These are phyloP conservation scores for Ditula angustiorana DNA, from an alignment of 2,888 invertebrate genomes.

Conservation along the genomic window DNA sequence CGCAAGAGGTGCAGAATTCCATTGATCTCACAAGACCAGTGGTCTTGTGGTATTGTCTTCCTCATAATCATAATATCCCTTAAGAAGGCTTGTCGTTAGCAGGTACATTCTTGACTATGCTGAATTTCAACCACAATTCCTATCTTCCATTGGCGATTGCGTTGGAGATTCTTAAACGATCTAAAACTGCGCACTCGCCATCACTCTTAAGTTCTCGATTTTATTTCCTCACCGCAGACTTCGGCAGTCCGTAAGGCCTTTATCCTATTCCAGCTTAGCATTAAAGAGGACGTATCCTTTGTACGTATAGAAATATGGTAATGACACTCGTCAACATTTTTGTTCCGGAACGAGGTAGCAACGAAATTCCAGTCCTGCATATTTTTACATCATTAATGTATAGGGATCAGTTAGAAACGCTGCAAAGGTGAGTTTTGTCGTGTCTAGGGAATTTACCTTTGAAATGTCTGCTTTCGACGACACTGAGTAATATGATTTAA, in stretches of 20 bases:
- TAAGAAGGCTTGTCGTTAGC: no score
- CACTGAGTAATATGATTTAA: not conserved
- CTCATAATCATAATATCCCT: no score
- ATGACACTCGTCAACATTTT: constrained; percentile 38
- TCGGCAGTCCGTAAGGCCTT: constrained; percentile 13
- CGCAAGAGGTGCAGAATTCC: no score
- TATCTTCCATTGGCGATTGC: no score
- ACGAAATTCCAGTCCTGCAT: constrained; percentile 37
- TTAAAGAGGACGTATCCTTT: constrained; percentile 33
- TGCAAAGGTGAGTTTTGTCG: constrained; percentile 14
- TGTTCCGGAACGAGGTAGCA: constrained; percentile 27
- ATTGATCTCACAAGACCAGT: no score
- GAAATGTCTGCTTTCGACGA: constrained; percentile 14
- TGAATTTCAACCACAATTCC: no score
- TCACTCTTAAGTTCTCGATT: constrained; percentile 8
- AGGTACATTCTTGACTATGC: no score
- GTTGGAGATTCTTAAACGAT: not conserved
- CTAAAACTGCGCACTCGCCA: not conserved
- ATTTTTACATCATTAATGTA: constrained; percentile 40
- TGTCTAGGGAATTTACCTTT: constrained; percentile 14
- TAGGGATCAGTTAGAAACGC: constrained; percentile 11
- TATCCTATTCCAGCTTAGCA: constrained; percentile 20
- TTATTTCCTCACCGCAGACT: constrained; percentile 2
- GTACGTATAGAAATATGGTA: constrained; percentile 37
- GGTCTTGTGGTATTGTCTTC: no score